phyloP scores from a whole-genome alignment of 2,888 invertebrate species.

The Ferdinandea cuprea region DNA sequence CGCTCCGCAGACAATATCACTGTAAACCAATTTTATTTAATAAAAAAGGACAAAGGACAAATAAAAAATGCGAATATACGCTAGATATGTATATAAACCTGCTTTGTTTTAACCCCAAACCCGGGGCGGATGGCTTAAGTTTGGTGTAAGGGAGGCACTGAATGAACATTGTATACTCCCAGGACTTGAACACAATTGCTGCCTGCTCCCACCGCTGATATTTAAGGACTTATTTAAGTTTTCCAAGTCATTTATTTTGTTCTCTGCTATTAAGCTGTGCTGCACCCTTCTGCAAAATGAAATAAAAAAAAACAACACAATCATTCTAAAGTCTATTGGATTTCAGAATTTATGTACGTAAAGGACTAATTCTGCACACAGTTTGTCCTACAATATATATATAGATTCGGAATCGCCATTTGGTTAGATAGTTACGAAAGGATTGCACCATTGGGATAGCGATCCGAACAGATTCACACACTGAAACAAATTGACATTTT shows the following conservation, averaged over 20 bases:
- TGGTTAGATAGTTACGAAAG: conserved; percentile 38
- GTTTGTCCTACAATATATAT: not conserved
- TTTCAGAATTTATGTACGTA: conserved; percentile 58
- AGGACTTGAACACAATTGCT: conserved; percentile 44
- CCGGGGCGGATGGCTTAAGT: conserved; percentile 13
- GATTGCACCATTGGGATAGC: conserved; percentile 28
- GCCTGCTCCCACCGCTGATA: conserved; percentile 56
- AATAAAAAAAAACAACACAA: conserved; percentile 22
- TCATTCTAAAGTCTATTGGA: conserved; percentile 61
- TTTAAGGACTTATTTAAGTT: conserved; percentile 71
- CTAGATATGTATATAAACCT: conserved; percentile 29
- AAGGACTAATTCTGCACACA: conserved; percentile 30
- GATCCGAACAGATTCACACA: conserved; percentile 55
- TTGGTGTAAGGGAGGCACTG: conserved; percentile 54
- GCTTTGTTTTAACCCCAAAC: conserved; percentile 48
- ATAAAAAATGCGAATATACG: conserved; percentile 51
- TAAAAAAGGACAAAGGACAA: conserved; percentile 50
- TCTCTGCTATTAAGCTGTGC: conserved; percentile 47
- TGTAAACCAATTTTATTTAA: conserved; percentile 67
- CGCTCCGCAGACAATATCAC: conserved; percentile 42
- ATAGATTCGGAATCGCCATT: conserved; percentile 4
- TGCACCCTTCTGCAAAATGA: conserved; percentile 35
- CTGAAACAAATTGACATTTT: conserved; percentile 70
- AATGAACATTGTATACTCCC: conserved; percentile 41
- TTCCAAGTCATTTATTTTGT: conserved; percentile 63